Percentiles rank a stretch among this genome's conserved stretches.
These are phyloP conservation scores for Irena cyanogastra DNA, from an alignment of 2,113 vertebrate genomes.

Conservation along the genomic window DNA sequence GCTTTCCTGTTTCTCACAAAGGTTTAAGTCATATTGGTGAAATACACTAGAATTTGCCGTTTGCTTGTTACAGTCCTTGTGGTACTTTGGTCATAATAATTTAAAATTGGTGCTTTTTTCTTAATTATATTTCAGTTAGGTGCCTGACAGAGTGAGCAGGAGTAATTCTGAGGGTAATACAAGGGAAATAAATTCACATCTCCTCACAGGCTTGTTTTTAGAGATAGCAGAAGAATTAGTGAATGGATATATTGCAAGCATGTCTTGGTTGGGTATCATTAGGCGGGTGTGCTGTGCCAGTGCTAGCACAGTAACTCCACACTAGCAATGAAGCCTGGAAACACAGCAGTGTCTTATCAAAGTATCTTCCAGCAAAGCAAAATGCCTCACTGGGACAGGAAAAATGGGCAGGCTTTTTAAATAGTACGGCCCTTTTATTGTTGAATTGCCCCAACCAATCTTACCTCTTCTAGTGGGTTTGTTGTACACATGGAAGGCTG, in stretches of 20 bases:
- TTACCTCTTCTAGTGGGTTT: background rate
- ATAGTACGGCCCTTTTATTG: rapidly evolving
- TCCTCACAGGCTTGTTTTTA: background rate
- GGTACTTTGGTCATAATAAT: background rate
- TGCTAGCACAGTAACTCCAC: background rate
- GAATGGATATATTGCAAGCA: background rate
- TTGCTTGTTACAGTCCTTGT: background rate
- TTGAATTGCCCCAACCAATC: background rate
- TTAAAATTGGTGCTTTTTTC: background rate
- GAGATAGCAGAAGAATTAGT: background rate
- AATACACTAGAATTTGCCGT: background rate
- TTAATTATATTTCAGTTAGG: background rate
- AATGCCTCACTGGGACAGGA: background rate
- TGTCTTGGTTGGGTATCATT: background rate
- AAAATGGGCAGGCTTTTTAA: background rate
- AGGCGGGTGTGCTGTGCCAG: background rate
- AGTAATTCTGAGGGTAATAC: background rate
- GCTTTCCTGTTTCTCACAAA: background rate
- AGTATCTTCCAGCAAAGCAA: background rate
- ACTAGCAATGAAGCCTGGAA: background rate
- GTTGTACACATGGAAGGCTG: background rate
- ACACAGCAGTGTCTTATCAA: background rate
- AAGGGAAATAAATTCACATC: background rate
- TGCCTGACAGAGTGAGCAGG: background rate
- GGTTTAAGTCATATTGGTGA: background rate